These are phyloP conservation scores for Capra hircus DNA, from an alignment of 2,113 vertebrate genomes.

Conservation along the genomic window DNA sequence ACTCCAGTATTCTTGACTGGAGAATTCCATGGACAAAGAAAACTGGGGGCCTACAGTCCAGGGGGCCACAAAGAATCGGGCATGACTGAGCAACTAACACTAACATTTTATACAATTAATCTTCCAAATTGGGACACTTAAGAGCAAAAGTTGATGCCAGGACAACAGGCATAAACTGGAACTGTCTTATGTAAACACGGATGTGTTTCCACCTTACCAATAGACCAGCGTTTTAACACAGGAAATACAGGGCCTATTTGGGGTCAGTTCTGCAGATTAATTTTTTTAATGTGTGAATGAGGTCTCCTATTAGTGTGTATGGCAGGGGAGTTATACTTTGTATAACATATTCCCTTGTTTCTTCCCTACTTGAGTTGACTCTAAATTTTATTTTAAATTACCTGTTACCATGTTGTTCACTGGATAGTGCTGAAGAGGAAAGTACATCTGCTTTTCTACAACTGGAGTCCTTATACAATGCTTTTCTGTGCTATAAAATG, in stretches of 20 bases:
- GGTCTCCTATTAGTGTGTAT: background rate
- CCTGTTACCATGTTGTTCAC: conserved; percentile 81
- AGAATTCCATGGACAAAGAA: background rate
- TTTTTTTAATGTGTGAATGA: background rate
- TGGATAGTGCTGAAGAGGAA: conserved; percentile 78
- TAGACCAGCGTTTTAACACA: background rate
- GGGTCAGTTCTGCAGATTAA: background rate
- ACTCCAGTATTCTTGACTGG: background rate
- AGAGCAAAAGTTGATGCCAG: background rate
- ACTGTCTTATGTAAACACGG: background rate
- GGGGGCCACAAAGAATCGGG: background rate
- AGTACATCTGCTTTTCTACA: conserved; percentile 59
- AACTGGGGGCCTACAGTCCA: background rate
- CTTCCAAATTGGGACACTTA: background rate
- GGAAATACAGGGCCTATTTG: background rate
- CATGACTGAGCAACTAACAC: background rate
- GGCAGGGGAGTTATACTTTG: background rate
- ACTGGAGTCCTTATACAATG: conserved; percentile 42
- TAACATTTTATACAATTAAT: background rate
- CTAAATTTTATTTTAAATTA: conserved; percentile 54
- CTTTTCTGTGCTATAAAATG: conserved; percentile 54
- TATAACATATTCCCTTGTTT: background rate
- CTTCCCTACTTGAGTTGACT: background rate
- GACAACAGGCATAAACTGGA: background rate
- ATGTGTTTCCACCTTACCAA: background rate